These are phyloP conservation scores for Callimorpha dominula DNA, from an alignment of 2,888 invertebrate genomes.

Conservation along the genomic window DNA sequence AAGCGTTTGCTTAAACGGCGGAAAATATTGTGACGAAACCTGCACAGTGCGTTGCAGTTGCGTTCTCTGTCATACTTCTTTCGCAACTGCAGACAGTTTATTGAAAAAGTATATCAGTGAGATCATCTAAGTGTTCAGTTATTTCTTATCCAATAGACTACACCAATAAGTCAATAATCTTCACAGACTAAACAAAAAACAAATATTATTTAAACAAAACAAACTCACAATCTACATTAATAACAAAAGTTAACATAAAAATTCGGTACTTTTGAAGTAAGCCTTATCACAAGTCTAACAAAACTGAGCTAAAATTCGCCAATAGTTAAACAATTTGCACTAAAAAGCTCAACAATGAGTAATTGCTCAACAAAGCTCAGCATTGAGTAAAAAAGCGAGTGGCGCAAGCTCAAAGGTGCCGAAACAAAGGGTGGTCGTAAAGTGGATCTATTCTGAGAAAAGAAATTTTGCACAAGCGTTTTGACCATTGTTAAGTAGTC, in stretches of 20 bases:
- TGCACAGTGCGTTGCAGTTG: no score
- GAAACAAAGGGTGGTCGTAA: slow-evolving; percentile 77
- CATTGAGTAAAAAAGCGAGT: slow-evolving; percentile 47
- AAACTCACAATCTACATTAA: neutral
- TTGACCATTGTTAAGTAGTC: slow-evolving; percentile 4
- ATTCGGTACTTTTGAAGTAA: neutral
- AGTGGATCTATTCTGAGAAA: slow-evolving; percentile 76
- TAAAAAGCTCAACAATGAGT: slow-evolving; percentile 64
- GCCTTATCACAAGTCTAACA: slow-evolving; percentile 4
- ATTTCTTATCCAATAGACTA: neutral
- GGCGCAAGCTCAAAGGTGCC: slow-evolving; percentile 62
- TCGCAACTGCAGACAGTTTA: no score
- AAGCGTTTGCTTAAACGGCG: neutral
- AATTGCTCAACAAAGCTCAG: slow-evolving; percentile 40
- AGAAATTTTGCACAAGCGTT: slow-evolving; percentile 80
- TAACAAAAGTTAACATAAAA: slow-evolving; percentile 5
- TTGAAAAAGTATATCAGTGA: no score
- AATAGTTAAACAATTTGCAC: slow-evolving; percentile 66
- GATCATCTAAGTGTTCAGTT: neutral
- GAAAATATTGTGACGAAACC: neutral
- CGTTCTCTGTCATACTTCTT: no score
- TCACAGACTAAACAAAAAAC: neutral
- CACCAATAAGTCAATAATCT: neutral
- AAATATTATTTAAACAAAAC: neutral
- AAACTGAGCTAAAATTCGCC: slow-evolving; percentile 46